phyloP scores from a whole-genome alignment of 2,888 invertebrate species.

The Cyaniris semiargus region DNA sequence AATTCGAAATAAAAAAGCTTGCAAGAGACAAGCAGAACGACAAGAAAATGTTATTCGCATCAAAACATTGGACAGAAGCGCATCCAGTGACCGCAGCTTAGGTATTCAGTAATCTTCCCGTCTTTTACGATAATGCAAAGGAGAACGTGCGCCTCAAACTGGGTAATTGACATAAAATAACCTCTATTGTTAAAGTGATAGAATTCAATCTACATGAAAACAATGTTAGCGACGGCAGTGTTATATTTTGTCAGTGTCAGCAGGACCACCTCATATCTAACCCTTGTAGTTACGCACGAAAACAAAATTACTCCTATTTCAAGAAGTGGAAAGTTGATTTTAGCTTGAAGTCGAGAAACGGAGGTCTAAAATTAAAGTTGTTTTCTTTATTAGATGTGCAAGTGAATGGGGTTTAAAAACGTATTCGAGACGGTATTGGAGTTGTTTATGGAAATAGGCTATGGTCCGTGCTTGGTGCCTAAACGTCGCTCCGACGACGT shows the following conservation, averaged over 20 bases:
- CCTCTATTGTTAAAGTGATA: neutral
- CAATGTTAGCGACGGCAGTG: conserved; percentile 8
- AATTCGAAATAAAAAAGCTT: neutral
- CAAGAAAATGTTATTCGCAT: conserved; percentile 40
- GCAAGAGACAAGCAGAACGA: neutral
- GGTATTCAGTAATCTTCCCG: conserved; percentile 39
- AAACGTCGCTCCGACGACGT: conserved; percentile 18
- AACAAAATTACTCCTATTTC: conserved; percentile 25
- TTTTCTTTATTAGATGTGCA: conserved; percentile 41
- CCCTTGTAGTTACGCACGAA: neutral
- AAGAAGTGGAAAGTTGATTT: conserved; percentile 9
- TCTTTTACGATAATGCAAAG: conserved; percentile 37
- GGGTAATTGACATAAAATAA: neutral
- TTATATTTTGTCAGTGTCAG: conserved; percentile 23
- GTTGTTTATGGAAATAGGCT: conserved; percentile 59
- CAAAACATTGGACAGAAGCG: conserved; percentile 41
- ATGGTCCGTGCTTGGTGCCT: conserved; percentile 21
- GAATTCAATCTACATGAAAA: conserved; percentile 1
- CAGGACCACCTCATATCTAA: conserved; percentile 2
- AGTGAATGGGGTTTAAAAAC: conserved; percentile 62
- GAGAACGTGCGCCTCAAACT: neutral
- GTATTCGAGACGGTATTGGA: conserved; percentile 57
- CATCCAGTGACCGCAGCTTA: conserved; percentile 40
- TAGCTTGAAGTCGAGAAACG: neutral
- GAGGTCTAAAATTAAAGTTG: conserved; percentile 30